A percentile compares a stretch with the other conserved stretches of the same genome.
Conservation (phyloP, 1,140 invertebrate species). For the Tetramorium alpestre region DNA sequence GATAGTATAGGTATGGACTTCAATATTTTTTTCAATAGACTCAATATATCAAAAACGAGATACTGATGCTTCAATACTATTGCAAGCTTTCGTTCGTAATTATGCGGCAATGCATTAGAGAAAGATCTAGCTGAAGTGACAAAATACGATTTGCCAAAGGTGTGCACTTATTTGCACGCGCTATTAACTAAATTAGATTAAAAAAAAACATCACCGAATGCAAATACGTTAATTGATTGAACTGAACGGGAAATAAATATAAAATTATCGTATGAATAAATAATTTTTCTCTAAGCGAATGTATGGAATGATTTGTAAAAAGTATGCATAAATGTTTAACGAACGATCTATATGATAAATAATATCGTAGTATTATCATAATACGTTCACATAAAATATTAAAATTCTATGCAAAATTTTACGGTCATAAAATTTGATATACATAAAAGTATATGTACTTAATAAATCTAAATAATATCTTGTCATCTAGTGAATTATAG, state of each 20-base stretch:
- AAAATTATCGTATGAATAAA: neutral
- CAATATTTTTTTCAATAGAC: neutral
- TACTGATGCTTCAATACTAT: neutral
- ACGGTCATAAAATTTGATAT: neutral
- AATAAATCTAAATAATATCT: neutral
- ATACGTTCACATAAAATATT: neutral
- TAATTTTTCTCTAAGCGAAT: neutral
- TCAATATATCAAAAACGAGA: neutral
- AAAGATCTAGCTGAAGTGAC: neutral
- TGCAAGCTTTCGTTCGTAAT: neutral
- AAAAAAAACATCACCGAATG: neutral
- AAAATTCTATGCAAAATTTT: neutral
- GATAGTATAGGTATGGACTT: no score
- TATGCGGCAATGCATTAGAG: neutral
- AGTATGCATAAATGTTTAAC: neutral
- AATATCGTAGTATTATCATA: neutral
- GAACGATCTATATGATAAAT: neutral
- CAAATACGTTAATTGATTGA: constrained; percentile 12
- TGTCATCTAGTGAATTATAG: neutral
- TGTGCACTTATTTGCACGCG: neutral
- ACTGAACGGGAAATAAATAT: neutral
- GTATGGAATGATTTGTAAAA: neutral
- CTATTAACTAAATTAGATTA: constrained; percentile 25
- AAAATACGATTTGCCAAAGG: constrained; percentile 2
- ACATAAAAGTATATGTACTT: neutral